Percentiles rank a stretch among this genome's conserved stretches.
These are phyloP conservation scores for Drosophila ficusphila DNA, from an alignment of 1,140 invertebrate species.

Conservation along the genomic window DNA sequence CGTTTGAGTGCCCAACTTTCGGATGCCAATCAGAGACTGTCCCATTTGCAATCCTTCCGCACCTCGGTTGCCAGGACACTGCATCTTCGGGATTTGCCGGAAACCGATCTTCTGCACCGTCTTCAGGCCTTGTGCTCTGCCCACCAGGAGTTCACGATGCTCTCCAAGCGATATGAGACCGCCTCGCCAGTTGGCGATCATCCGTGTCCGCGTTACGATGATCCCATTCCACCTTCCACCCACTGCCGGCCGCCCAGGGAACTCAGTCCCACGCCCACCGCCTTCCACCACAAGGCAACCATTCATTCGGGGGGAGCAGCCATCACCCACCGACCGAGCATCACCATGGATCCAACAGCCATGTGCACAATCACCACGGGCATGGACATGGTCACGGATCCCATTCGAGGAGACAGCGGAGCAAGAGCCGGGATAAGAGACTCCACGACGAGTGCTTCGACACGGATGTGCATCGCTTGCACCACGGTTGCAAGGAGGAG, in stretches of 20 bases:
- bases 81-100: conserved; percentile 77
- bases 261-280: conserved; percentile 32
- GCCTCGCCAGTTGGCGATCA: conserved; percentile 79
- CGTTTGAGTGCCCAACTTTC: conserved; percentile 89
- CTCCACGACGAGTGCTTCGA: conserved; percentile 77
- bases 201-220: conserved; percentile 79
- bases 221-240: conserved; percentile 67
- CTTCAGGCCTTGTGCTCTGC: conserved; percentile 84
- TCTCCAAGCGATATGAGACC: conserved; percentile 86
- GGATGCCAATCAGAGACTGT: conserved; percentile 89
- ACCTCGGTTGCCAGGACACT: conserved; percentile 88
- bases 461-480: conserved; percentile 73
- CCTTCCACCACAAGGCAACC: conserved; percentile 25
- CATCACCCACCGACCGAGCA: conserved; percentile 23
- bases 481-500: conserved; percentile 73
- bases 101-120: conserved; percentile 79
- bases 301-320: background rate
- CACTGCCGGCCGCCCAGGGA: conserved; percentile 78
- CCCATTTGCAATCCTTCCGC: conserved; percentile 90
- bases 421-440: conserved; percentile 71
- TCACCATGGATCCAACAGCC: conserved; percentile 23
- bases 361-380: conserved; percentile 27
- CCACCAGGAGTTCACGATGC: conserved; percentile 87
- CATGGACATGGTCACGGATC: conserved; percentile 30
- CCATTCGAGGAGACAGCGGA: conserved; percentile 60